Evolutionary conservation across 2,888 invertebrate species (phyloP).

Genomic region (Deroplatys truncata): DNA sequence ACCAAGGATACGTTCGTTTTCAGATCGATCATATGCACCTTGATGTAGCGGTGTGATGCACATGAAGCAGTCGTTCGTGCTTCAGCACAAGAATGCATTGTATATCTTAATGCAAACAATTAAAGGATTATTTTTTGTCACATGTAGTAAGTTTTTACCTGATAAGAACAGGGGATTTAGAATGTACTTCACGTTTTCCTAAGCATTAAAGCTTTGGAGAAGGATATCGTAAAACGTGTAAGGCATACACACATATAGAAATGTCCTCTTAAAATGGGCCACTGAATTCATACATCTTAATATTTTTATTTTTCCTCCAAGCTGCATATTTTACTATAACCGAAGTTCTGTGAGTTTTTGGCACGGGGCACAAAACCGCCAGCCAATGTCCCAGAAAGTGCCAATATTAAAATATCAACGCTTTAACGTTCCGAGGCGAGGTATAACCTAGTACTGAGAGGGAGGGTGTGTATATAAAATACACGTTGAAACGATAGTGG

Average conservation of each 20-base stretch:
- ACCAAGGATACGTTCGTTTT: too few relatives aligned
- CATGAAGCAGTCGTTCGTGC: too few relatives aligned
- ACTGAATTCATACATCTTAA: not conserved
- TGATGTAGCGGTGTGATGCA: too few relatives aligned
- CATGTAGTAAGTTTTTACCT: too few relatives aligned
- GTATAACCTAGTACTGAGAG: not conserved
- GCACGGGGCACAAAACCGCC: not conserved
- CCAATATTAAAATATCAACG: not conserved
- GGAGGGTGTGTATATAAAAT: not conserved
- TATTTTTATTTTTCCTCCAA: not conserved
- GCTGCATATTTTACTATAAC: not conserved
- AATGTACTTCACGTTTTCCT: too few relatives aligned
- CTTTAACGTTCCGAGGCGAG: not conserved
- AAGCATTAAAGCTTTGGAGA: too few relatives aligned
- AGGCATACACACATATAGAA: not conserved
- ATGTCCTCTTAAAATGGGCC: not conserved
- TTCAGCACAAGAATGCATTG: too few relatives aligned
- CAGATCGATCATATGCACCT: too few relatives aligned
- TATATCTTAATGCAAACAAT: too few relatives aligned
- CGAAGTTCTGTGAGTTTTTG: not conserved
- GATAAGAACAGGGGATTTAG: too few relatives aligned
- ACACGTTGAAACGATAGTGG: not conserved
- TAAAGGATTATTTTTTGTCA: too few relatives aligned
- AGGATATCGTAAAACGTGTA: not conserved
- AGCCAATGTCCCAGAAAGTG: not conserved